Conservation (phyloP, 37 sponge, comb jelly and placozoan genomes). For the Spongia lamella region DNA sequence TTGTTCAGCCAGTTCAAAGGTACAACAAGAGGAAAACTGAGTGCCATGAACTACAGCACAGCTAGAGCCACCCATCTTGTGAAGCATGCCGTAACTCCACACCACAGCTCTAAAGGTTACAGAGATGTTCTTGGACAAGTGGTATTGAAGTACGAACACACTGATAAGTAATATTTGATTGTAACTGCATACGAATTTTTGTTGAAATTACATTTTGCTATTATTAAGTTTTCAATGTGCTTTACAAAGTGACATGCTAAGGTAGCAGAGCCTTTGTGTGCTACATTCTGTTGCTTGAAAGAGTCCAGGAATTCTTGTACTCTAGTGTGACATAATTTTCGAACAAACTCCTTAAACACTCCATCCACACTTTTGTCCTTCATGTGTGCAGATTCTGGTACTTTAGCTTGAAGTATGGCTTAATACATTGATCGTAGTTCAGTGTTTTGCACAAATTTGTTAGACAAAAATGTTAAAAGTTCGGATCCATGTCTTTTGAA, state of each 20-base stretch:
- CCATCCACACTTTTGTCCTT: too few species aligned
- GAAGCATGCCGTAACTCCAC: slow-evolving; percentile 12
- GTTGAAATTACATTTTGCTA: too few species aligned
- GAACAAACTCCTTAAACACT: slow-evolving; percentile 24
- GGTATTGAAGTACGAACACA: too few species aligned
- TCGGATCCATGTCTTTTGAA: too few species aligned
- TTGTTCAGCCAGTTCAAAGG: slow-evolving; percentile 8
- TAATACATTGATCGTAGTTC: too few species aligned
- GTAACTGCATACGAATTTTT: too few species aligned
- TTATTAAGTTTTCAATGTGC: not conserved
- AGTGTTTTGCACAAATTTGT: too few species aligned
- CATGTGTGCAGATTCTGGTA: too few species aligned
- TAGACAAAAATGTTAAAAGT: too few species aligned
- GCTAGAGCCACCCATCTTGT: not conserved
- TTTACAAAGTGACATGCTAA: not conserved
- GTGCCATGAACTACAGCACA: slow-evolving; percentile 19
- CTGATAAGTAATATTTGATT: too few species aligned
- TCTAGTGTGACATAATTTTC: slow-evolving; percentile 32
- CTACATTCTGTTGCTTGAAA: slow-evolving; percentile 12
- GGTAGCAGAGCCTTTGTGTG: slow-evolving; percentile 9
- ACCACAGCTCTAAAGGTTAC: slow-evolving; percentile 9
- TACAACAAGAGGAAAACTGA: slow-evolving; percentile 8
- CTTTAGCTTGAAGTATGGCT: too few species aligned
- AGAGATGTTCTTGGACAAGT: too few species aligned
- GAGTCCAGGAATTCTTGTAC: slow-evolving; percentile 19